phyloP scores from a whole-genome alignment of 2,113 vertebrate species.

The Hydrochoerus hydrochaeris region DNA sequence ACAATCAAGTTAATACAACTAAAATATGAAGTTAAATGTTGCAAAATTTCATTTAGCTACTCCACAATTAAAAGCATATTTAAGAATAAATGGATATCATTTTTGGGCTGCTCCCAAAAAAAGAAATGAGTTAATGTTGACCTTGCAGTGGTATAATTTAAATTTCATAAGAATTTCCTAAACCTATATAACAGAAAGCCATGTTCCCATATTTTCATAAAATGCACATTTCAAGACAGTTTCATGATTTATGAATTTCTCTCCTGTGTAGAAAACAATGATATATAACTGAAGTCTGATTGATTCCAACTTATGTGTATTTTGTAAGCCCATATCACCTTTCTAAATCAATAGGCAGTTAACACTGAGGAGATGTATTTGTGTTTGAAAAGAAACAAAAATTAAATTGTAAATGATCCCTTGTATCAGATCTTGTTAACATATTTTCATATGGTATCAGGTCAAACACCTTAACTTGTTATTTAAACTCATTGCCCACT shows the following conservation, averaged over 20 bases:
- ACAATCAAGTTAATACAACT: constrained; percentile 16
- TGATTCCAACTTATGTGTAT: constrained; percentile 56
- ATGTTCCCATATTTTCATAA: constrained; percentile 39
- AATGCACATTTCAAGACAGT: constrained; percentile 66
- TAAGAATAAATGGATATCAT: neutral
- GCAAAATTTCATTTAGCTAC: constrained; percentile 36
- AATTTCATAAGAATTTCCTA: constrained; percentile 53
- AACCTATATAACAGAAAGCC: constrained; percentile 49
- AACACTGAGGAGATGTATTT: constrained; percentile 44
- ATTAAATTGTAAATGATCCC: neutral
- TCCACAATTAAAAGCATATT: constrained; percentile 20
- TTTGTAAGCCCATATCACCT: constrained; percentile 59
- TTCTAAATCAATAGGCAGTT: constrained; percentile 71
- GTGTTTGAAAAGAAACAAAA: constrained; percentile 64
- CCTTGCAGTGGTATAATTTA: constrained; percentile 39
- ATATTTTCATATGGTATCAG: constrained; percentile 18
- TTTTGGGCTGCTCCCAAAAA: fast-evolving
- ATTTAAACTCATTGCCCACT: constrained; percentile 44
- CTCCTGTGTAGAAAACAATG: neutral
- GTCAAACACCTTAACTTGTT: constrained; percentile 52
- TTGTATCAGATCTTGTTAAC: neutral
- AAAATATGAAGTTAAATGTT: constrained; percentile 42
- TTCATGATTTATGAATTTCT: constrained; percentile 70
- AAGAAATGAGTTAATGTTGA: neutral
- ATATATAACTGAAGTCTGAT: constrained; percentile 57